Conservation (phyloP, 2,888 invertebrate genomes). For the Oegoconia quadripuncta region DNA sequence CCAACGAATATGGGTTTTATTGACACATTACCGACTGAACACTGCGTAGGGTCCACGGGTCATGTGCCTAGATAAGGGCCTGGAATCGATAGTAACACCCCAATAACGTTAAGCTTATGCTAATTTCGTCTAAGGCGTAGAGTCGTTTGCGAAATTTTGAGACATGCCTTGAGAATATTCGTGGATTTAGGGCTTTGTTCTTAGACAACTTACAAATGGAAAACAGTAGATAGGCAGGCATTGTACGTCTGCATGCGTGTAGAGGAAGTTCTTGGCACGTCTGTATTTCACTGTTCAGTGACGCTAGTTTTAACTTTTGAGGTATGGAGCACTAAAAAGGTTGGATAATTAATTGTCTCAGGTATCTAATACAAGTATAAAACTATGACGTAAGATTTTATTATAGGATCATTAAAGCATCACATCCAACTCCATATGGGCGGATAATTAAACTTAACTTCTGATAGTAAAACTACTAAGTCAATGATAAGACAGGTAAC, state of each 20-base stretch:
- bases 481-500: conserved; percentile 2
- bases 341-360: too few relatives aligned
- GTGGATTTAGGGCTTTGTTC: conserved; percentile 5
- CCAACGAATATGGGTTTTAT: not conserved
- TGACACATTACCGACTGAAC: not conserved
- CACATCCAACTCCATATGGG: not conserved
- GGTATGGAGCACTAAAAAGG: too few relatives aligned
- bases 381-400: not conserved
- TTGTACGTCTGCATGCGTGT: not conserved
- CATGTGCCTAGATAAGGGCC: not conserved
- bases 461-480: conserved; percentile 4
- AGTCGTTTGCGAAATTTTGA: conserved; percentile 20
- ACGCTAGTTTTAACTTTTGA: too few relatives aligned
- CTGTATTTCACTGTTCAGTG: too few relatives aligned
- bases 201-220: conserved; percentile 1
- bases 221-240: not conserved
- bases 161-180: conserved; percentile 7
- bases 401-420: not conserved
- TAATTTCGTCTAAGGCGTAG: conserved; percentile 23
- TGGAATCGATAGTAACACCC: conserved; percentile 35
- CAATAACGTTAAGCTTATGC: conserved; percentile 30
- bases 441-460: not conserved
- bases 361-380: too few relatives aligned
- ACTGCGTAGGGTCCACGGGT: not conserved
- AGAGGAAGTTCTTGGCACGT: too few relatives aligned